Evolutionary conservation across 30 jellyfish, hydroid and myxozoan species (phyloP), one percentile per base, ranked within the genome.

Genomic region (Aurelia coerulea): DNA sequence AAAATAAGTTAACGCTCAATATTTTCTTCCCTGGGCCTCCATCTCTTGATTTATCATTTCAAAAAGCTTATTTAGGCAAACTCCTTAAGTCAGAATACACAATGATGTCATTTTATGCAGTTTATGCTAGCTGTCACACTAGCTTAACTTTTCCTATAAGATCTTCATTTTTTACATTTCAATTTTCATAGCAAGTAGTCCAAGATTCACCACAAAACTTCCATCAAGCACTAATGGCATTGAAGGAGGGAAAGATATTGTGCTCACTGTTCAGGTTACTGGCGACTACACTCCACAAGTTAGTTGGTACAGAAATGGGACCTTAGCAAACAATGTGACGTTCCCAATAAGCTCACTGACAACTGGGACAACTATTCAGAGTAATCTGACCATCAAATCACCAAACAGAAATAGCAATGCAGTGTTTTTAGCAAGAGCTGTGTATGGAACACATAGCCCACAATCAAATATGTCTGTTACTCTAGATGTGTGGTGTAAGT

Each of bases 371-470:
- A 74, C 16, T 73, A 68, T 33, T 12, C 87, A 84, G 62, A 84
- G 93, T 42, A 84, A 73, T n/a, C 33, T 84, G 58, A 84, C 93
- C 15, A 73, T 84, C 66, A 52, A 13, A 50, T 68, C 78, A 37
- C 88, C 93, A 84, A 84, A 37, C 8, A 73, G 93, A 68, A 62
- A 52, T 32, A 84, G 84, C 51, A 65, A 56, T 33, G 52, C 68
- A 8, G 67, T 19, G 71, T 73, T 84, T 62, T 32, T 73, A n/a
- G 93, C 88, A 46, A 73, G 41, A 60, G 88, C 88, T 54, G 58
- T 76, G 73, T 84, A 72, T 84, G 93, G 93, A 15, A 58, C 68
- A 14, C 67, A 60, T 65, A 84, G 93, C 52, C 93, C 93, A 1
- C 46, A 58, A 4, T 74, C 93, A 50, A 84, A 49, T 73, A 18